Percentiles rank a stretch among this genome's conserved stretches.
Conservation (phyloP, 2,888 invertebrate species). For the Imbricaverruca yamaguchii region DNA sequence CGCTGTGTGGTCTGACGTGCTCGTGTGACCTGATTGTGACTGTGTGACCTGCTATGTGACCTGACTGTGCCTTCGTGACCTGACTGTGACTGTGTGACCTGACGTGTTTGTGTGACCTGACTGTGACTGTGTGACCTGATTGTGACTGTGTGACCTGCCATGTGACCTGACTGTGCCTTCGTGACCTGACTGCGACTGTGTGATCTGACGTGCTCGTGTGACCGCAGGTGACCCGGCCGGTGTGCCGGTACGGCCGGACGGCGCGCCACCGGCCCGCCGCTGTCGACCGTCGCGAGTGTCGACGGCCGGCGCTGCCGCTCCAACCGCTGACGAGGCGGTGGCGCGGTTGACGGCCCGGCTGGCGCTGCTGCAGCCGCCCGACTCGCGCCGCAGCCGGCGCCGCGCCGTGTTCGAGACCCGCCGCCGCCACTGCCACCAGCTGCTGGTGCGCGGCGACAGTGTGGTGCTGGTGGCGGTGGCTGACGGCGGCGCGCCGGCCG, state of each 20-base stretch:
- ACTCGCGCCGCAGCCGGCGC: not conserved
- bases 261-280: not conserved
- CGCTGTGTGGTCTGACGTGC: too few species aligned
- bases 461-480: slow-evolving; percentile 13
- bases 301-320: too few species aligned
- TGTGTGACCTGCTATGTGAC: too few species aligned
- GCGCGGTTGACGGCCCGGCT: not conserved
- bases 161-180: too few species aligned
- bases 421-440: not conserved
- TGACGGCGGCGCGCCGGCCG: not conserved
- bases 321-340: not conserved
- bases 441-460: slow-evolving; percentile 17
- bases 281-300: not conserved
- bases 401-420: not conserved
- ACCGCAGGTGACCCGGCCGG: not conserved
- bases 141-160: too few species aligned
- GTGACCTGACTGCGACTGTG: too few species aligned
- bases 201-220: too few species aligned
- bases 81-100: too few species aligned
- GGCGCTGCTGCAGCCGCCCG: not conserved
- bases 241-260: not conserved
- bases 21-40: too few species aligned
- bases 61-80: too few species aligned
- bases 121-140: too few species aligned
- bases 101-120: too few species aligned